These are phyloP conservation scores for Linyphia triangularis DNA, from an alignment of 2,888 invertebrate genomes.

Conservation along the genomic window DNA sequence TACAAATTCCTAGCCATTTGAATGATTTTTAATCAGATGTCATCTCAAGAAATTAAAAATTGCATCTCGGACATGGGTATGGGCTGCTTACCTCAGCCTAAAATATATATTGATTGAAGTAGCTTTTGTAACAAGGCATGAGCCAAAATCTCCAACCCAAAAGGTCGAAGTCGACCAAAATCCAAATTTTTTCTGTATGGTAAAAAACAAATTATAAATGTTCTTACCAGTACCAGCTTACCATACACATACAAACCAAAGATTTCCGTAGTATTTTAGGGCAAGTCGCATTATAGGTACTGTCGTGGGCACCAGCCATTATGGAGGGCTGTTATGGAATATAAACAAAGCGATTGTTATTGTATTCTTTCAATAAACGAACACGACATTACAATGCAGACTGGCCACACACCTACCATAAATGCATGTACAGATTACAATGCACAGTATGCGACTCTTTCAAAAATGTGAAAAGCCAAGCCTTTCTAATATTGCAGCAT, in stretches of 20 bases:
- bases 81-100: constrained; percentile 69
- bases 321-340: constrained; percentile 80
- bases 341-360: constrained; percentile 78
- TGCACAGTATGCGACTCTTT: constrained; percentile 22
- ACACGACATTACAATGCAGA: constrained; percentile 55
- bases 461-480: constrained; percentile 31
- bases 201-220: constrained; percentile 74
- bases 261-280: constrained; percentile 72
- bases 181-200: constrained; percentile 56
- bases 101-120: neutral
- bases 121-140: neutral
- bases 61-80: neutral
- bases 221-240: constrained; percentile 75
- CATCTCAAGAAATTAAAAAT: too few relatives aligned
- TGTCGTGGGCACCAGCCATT: constrained; percentile 69
- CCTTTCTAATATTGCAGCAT: neutral
- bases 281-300: constrained; percentile 66
- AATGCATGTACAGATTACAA: constrained; percentile 35
- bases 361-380: constrained; percentile 70
- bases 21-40: too few relatives aligned
- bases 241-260: constrained; percentile 76
- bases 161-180: constrained; percentile 52
- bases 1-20: neutral
- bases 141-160: constrained; percentile 35
- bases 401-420: constrained; percentile 46